Percentiles rank a stretch among this genome's conserved stretches.
These are phyloP conservation scores for Micropoecilia bifurca DNA, from an alignment of 2,797 vertebrate species.

Conservation along the genomic window DNA sequence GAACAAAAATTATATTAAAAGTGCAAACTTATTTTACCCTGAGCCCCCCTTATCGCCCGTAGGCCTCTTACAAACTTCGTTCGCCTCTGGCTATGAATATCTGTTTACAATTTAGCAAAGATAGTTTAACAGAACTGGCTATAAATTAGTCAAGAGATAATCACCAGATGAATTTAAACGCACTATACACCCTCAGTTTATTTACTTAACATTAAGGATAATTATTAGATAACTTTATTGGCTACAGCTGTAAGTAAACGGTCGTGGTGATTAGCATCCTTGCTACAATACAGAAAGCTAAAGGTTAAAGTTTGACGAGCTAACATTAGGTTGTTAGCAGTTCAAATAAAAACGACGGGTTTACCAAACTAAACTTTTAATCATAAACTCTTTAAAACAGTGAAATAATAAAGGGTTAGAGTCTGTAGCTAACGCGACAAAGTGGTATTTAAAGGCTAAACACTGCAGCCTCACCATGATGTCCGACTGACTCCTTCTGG, in stretches of 20 bases:
- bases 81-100: neutral
- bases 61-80: neutral
- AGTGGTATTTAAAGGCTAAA: neutral
- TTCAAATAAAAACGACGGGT: neutral
- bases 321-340: neutral
- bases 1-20: neutral
- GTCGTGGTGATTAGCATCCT: neutral
- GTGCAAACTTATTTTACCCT: neutral
- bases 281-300: neutral
- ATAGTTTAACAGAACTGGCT: neutral
- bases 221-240: neutral
- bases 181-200: neutral
- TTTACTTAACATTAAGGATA: neutral
- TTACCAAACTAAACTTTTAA: no score
- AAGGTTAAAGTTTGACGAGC: conserved; percentile 5
- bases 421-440: no score
- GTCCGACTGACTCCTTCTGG: conserved; percentile 5
- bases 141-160: neutral
- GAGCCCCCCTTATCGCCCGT: no score
- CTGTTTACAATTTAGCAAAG: neutral
- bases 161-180: neutral
- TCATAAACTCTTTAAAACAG: neutral
- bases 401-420: neutral
- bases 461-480: conserved; percentile 21
- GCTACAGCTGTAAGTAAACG: neutral